phyloP scores from a whole-genome alignment of 2,113 vertebrate species.

The Tachuris rubrigastra region DNA sequence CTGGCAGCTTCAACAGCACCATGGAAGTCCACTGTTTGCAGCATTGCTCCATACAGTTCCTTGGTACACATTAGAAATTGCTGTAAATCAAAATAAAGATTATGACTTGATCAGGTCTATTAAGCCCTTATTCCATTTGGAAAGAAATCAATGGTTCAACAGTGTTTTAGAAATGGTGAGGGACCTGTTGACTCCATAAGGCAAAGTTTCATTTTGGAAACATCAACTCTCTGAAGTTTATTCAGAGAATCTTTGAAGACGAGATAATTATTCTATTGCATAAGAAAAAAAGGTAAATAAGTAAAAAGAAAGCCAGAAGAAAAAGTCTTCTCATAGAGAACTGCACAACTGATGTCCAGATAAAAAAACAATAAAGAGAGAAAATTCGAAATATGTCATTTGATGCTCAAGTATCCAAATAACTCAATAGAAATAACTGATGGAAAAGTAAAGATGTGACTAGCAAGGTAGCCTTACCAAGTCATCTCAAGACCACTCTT shows the following conservation, averaged over 20 bases:
- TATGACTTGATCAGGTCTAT: background rate
- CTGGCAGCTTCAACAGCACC: slow-evolving; percentile 65
- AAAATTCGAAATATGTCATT: background rate
- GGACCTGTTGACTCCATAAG: background rate
- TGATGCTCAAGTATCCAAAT: background rate
- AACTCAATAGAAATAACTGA: background rate
- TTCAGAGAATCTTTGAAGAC: background rate
- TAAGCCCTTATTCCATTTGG: background rate
- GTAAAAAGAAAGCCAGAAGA: background rate
- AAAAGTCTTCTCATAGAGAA: background rate
- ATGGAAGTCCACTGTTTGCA: slow-evolving; percentile 71
- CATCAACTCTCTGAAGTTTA: background rate
- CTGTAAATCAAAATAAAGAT: slow-evolving; percentile 46
- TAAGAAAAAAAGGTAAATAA: background rate
- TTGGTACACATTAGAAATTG: slow-evolving; percentile 49
- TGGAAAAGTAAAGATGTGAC: background rate
- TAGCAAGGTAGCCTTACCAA: background rate
- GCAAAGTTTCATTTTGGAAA: background rate
- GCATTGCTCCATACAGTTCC: slow-evolving; percentile 66
- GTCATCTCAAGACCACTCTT: background rate
- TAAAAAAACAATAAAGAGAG: background rate
- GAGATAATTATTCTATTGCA: background rate
- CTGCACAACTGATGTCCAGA: background rate
- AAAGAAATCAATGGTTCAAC: background rate
- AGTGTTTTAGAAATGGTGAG: background rate